Conservation (phyloP, 2,113 vertebrate genomes). For the Lontra canadensis region DNA sequence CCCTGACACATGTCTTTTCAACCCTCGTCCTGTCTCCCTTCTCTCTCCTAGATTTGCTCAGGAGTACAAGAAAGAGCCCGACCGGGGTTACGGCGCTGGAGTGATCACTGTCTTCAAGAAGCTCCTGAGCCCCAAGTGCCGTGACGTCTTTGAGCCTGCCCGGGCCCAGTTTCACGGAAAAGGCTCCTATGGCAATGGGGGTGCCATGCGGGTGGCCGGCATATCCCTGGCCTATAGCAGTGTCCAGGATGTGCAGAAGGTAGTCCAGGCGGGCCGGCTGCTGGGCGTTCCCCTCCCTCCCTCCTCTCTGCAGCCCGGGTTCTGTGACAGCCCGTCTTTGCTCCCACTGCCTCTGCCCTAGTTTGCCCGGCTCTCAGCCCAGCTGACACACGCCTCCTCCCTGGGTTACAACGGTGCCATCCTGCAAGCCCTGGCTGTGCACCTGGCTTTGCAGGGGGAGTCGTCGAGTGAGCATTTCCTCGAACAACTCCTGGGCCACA, state of each 20-base stretch:
- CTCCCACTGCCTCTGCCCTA: slow-evolving; percentile 59
- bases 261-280: slow-evolving; percentile 58
- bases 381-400: slow-evolving; percentile 96
- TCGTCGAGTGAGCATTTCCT: slow-evolving; percentile 90
- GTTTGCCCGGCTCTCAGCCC: slow-evolving; percentile 92
- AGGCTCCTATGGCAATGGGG: slow-evolving; percentile 97
- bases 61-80: slow-evolving; percentile 93
- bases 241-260: slow-evolving; percentile 89
- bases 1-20: neutral
- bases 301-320: neutral
- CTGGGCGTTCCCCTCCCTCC: fast-evolving
- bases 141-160: slow-evolving; percentile 93
- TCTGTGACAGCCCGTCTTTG: neutral
- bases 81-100: slow-evolving; percentile 93
- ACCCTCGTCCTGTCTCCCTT: neutral
- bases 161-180: slow-evolving; percentile 95
- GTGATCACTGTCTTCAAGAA: slow-evolving; percentile 96
- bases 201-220: slow-evolving; percentile 96
- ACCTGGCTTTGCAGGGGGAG: slow-evolving; percentile 93
- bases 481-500: slow-evolving; percentile 92
- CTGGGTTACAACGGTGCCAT: slow-evolving; percentile 97
- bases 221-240: slow-evolving; percentile 90
- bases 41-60: slow-evolving; percentile 90
- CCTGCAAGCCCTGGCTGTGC: slow-evolving; percentile 95
- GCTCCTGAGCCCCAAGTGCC: slow-evolving; percentile 92